A percentile compares a stretch with the other conserved stretches of the same genome.
Conservation (phyloP, 2,888 invertebrate genomes). For the Copidosoma aretas region DNA sequence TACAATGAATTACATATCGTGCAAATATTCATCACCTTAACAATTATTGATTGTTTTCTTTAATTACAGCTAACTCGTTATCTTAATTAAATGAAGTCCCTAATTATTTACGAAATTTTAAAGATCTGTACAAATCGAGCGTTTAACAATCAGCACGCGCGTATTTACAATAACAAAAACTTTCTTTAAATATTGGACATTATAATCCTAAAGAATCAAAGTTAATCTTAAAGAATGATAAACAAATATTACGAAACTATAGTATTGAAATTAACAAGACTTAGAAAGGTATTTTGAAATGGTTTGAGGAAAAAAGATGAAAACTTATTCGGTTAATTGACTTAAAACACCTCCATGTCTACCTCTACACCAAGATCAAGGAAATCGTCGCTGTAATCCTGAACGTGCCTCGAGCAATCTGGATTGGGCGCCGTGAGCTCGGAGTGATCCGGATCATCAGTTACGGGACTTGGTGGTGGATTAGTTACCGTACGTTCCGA, state of each 20-base stretch:
- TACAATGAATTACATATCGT: slow-evolving; percentile 31
- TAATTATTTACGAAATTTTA: slow-evolving; percentile 32
- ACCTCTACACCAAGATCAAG: slow-evolving; percentile 73
- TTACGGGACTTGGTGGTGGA: slow-evolving; percentile 83
- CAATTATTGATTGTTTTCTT: slow-evolving; percentile 30
- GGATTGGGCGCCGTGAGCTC: slow-evolving; percentile 47
- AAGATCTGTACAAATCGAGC: slow-evolving; percentile 37
- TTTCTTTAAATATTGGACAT: slow-evolving; percentile 17
- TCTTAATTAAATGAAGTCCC: slow-evolving; percentile 25
- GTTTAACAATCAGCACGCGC: slow-evolving; percentile 26
- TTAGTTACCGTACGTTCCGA: slow-evolving; percentile 68
- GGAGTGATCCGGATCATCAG: slow-evolving; percentile 67
- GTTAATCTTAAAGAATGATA: slow-evolving; percentile 19
- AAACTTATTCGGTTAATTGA: slow-evolving; percentile 16
- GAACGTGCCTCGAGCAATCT: slow-evolving; percentile 56
- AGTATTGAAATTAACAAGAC: slow-evolving; percentile 31
- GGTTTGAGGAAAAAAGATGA: slow-evolving; percentile 13
- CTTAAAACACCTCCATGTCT: slow-evolving; percentile 76
- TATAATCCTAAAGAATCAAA: slow-evolving; percentile 15
- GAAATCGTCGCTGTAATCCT: slow-evolving; percentile 73
- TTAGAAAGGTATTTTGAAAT: slow-evolving; percentile 23
- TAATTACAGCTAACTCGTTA: no score
- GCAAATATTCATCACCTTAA: slow-evolving; percentile 17
- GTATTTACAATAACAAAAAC: slow-evolving; percentile 38
- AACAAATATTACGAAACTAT: slow-evolving; percentile 18